Evolutionary conservation across 53 echinoderm and acorn worm genomes (phyloP).

Genomic region (Luidia sarsii): DNA sequence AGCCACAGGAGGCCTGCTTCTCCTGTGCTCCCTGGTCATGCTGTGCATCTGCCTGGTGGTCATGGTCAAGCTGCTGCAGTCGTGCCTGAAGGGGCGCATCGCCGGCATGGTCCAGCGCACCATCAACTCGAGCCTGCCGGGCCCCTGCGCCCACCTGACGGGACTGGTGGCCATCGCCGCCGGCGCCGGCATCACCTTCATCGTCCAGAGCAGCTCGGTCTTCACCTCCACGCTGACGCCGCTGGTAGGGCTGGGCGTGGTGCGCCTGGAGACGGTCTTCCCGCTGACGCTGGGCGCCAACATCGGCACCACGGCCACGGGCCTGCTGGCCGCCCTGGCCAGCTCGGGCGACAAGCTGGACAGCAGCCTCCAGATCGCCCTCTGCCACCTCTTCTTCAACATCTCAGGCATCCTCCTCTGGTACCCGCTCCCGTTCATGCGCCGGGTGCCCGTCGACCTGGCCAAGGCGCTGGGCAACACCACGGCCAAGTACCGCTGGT

Average conservation of each 20-base stretch:
- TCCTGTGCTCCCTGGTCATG: slow-evolving; percentile 68
- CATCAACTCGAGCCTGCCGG: slow-evolving; percentile 75
- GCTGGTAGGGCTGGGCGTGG: slow-evolving; percentile 73
- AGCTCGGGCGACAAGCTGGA: slow-evolving; percentile 70
- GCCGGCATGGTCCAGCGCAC: slow-evolving; percentile 64
- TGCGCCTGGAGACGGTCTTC: slow-evolving; percentile 70
- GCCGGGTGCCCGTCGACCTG: slow-evolving; percentile 53
- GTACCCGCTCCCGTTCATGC: slow-evolving; percentile 69
- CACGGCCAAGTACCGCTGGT: slow-evolving; percentile 77
- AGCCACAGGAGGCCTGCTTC: slow-evolving; percentile 77
- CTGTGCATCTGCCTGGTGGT: slow-evolving; percentile 78
- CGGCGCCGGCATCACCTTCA: slow-evolving; percentile 75
- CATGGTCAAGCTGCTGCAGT: slow-evolving; percentile 89
- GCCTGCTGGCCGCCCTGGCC: slow-evolving; percentile 74
- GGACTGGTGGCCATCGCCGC: slow-evolving; percentile 72
- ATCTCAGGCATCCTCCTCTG: slow-evolving; percentile 72
- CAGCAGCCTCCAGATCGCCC: slow-evolving; percentile 71
- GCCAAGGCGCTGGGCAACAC: slow-evolving; percentile 76
- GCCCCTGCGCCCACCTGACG: slow-evolving; percentile 42
- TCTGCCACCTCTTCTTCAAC: slow-evolving; percentile 81
- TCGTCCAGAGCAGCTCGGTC: slow-evolving; percentile 83
- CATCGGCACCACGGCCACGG: slow-evolving; percentile 83
- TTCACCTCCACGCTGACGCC: slow-evolving; percentile 81
- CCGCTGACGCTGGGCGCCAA: slow-evolving; percentile 82
- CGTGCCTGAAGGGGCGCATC: slow-evolving; percentile 71